Percentiles rank a stretch among this genome's conserved stretches.
phyloP scores from a whole-genome alignment of 2,888 invertebrate genomes.

The Drosophila sordidula region DNA sequence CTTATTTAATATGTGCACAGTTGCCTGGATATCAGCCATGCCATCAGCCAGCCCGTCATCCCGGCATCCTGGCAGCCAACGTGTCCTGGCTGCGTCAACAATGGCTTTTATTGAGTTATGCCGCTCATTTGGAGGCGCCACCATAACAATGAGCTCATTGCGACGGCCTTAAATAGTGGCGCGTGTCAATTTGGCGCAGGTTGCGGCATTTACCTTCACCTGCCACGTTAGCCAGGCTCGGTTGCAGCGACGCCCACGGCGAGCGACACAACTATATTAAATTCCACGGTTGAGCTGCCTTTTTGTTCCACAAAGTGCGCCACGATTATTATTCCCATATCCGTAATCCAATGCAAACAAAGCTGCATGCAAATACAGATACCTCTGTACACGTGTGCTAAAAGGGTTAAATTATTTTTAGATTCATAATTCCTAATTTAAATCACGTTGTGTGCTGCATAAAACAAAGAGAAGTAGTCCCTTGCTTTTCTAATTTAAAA shows the following conservation, averaged over 20 bases:
- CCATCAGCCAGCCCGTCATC: slow-evolving; percentile 16
- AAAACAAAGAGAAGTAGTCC: too few species aligned
- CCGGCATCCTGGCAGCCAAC: slow-evolving; percentile 4
- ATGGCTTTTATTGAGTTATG: slow-evolving; percentile 79
- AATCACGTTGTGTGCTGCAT: too few species aligned
- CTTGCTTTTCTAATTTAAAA: too few species aligned
- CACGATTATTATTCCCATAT: slow-evolving; percentile 15
- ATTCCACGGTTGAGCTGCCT: slow-evolving; percentile 32
- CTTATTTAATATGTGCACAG: slow-evolving; percentile 80
- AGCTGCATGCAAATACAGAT: slow-evolving; percentile 1
- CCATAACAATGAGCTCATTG: slow-evolving; percentile 78
- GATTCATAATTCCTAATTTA: too few species aligned
- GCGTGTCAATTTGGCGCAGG: slow-evolving; percentile 75
- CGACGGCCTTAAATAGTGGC: slow-evolving; percentile 72
- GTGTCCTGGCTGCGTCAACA: slow-evolving; percentile 52
- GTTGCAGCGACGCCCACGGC: slow-evolving; percentile 13
- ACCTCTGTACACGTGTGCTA: too few species aligned
- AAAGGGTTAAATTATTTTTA: too few species aligned
- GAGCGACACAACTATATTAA: slow-evolving; percentile 40
- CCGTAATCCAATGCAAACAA: slow-evolving; percentile 15
- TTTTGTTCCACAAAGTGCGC: slow-evolving; percentile 4
- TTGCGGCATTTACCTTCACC: slow-evolving; percentile 55
- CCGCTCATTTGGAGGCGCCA: slow-evolving; percentile 74
- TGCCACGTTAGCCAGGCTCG: slow-evolving; percentile 20
- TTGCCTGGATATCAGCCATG: slow-evolving; percentile 63